These are phyloP conservation scores for Steinernema feltiae DNA, from an alignment of 1,140 invertebrate species.

Conservation along the genomic window DNA sequence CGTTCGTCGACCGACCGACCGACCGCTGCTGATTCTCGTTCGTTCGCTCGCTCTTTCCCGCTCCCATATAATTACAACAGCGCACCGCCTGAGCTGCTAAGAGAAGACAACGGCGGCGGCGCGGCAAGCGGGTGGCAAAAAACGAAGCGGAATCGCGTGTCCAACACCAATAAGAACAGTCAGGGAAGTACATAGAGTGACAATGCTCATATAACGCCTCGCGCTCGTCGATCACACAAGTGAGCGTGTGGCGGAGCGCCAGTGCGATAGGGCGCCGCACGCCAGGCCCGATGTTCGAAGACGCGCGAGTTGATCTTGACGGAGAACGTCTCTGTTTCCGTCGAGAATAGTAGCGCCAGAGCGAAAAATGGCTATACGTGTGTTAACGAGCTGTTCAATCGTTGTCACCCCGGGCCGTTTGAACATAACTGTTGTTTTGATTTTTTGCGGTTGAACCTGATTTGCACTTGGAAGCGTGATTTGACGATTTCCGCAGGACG, in stretches of 20 bases:
- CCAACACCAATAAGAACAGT: not conserved
- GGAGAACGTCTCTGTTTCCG: not conserved
- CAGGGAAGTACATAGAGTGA: no score
- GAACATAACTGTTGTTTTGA: not conserved
- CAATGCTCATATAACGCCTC: no score
- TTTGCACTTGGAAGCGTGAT: no score
- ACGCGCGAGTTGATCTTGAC: not conserved
- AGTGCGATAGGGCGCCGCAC: not conserved
- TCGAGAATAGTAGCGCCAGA: not conserved
- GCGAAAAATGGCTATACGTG: slow-evolving; percentile 4
- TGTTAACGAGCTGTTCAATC: not conserved
- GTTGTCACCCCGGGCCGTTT: not conserved
- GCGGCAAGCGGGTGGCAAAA: not conserved
- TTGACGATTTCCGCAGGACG: no score
- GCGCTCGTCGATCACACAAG: not conserved
- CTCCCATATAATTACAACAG: slow-evolving; percentile 13
- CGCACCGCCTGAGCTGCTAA: no score
- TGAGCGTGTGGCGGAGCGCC: not conserved
- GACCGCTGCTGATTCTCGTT: not conserved
- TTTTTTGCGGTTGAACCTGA: no score
- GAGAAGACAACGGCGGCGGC: not conserved
- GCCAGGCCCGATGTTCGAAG: not conserved
- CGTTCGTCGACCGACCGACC: not conserved
- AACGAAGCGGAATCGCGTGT: no score
- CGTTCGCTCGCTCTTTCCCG: not conserved